Evolutionary conservation across 2,797 vertebrate species (phyloP).

Genomic region (Intellagama lesueurii): DNA sequence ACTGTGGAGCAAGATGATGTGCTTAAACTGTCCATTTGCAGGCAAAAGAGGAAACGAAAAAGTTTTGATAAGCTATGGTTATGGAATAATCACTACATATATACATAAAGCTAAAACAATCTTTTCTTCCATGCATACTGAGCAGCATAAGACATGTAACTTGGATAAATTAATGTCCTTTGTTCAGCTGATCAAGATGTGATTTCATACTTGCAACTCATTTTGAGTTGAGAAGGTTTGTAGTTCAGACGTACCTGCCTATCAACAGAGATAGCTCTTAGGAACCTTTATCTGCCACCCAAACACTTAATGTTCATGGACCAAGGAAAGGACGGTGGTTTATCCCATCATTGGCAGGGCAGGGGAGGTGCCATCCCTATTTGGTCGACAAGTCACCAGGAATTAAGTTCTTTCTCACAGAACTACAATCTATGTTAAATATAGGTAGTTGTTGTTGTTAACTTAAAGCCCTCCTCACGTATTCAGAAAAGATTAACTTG

Average conservation of each 20-base stretch:
- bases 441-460: too few relatives aligned
- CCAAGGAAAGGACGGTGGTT: too few relatives aligned
- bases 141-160: not conserved
- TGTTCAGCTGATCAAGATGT: not conserved
- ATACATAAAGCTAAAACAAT: not conserved
- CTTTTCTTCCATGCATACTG: not conserved
- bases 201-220: not conserved
- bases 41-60: not conserved
- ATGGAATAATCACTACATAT: not conserved
- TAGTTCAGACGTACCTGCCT: too few relatives aligned
- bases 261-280: not conserved
- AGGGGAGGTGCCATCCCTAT: too few relatives aligned
- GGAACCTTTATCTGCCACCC: not conserved
- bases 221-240: not conserved
- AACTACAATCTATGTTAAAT: not conserved
- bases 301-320: too few relatives aligned
- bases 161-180: not conserved
- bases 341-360: too few relatives aligned
- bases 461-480: too few relatives aligned
- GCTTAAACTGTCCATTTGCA: not conserved
- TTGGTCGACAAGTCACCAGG: not conserved
- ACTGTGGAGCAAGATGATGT: not conserved
- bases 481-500: too few relatives aligned
- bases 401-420: not conserved
- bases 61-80: not conserved